Base-by-base conservation (phyloP, 2,113 vertebrate genomes). In the Grus americana region DNA sequence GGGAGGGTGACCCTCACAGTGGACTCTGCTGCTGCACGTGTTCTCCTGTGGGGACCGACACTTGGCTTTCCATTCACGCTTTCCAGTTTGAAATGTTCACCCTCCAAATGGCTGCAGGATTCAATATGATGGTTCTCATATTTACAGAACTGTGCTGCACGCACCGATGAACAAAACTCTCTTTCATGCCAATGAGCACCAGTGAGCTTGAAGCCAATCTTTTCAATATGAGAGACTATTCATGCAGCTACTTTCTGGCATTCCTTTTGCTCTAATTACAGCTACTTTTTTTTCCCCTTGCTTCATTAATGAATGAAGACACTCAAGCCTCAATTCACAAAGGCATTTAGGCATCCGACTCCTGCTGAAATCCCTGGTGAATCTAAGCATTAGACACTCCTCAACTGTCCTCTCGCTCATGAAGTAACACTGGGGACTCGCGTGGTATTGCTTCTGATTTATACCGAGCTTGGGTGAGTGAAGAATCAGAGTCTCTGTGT, bases 181-280 rank as follows among this genome's bases (percentile, higher is more conserved):
- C 71, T 83, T 50, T 95, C 88, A 79, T 86, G 44, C 78, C 91
- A 71, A 8, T 50, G 49, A 93, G 73, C 86, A 91, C 40, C 62
- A 79, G 62, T 50, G 80, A 95, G 80, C 74, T 96, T 50, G 74
- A 83, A 94, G 87, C 62, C 88, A 85, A 59, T 68, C 42, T 54
- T 46, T 93, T 73, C 55, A 82, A 42, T 81, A 57, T 87, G 65
- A 89, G 67, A 78, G 70, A 44, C 78, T 79, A 38, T 42, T 92
- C 83, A 79, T 75, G 87, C 92, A 97, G 94, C 83, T 86, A 67
- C 62, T 93, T 72, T 68, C 73, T 88, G 84, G 44, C 89, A 86
- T 93, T 95, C 26, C 70, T 93, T 82, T 85, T 95, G 76, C 88
- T 94, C 86, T 95, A 95, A 96, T 97, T 94, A 93, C 88, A 94